Conservation (phyloP, 1,140 invertebrate species). For the Lucilia sericata region DNA sequence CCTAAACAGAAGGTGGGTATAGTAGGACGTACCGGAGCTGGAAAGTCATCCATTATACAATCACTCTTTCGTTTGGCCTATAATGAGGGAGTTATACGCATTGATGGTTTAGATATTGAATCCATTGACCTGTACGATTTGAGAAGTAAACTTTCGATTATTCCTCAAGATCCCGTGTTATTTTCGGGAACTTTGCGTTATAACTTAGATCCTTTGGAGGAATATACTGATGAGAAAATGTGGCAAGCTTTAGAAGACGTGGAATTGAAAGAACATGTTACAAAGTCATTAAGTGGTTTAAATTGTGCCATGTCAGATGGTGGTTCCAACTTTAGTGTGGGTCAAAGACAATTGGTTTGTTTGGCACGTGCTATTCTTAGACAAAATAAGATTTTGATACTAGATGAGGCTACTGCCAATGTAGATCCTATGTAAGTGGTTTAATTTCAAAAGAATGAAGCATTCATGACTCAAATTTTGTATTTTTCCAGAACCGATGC, state of each 20-base stretch:
- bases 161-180: constrained; percentile 89
- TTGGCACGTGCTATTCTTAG: constrained; percentile 82
- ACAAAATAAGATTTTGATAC: constrained; percentile 81
- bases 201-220: constrained; percentile 88
- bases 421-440: constrained; percentile 80
- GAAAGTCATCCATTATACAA: constrained; percentile 89
- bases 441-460: too few species aligned
- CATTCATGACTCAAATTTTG: too few species aligned
- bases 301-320: constrained; percentile 75
- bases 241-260: constrained; percentile 89
- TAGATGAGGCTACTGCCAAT: constrained; percentile 91
- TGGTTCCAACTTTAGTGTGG: constrained; percentile 82
- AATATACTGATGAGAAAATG: constrained; percentile 78
- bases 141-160: constrained; percentile 82
- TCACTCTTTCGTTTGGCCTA: constrained; percentile 85
- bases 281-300: constrained; percentile 69
- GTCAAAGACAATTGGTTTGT: constrained; percentile 83
- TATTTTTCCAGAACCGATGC: constrained; percentile 73
- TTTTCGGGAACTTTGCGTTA: constrained; percentile 85
- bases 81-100: constrained; percentile 77
- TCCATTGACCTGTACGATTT: constrained; percentile 78
- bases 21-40: constrained; percentile 87
- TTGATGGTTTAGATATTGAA: constrained; percentile 79
- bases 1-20: constrained; percentile 73
- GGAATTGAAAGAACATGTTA: constrained; percentile 70